Percentiles rank a stretch among this genome's conserved stretches.
phyloP scores from a whole-genome alignment of 2,797 vertebrate species.

The Poeciliopsis paucimaculata region DNA sequence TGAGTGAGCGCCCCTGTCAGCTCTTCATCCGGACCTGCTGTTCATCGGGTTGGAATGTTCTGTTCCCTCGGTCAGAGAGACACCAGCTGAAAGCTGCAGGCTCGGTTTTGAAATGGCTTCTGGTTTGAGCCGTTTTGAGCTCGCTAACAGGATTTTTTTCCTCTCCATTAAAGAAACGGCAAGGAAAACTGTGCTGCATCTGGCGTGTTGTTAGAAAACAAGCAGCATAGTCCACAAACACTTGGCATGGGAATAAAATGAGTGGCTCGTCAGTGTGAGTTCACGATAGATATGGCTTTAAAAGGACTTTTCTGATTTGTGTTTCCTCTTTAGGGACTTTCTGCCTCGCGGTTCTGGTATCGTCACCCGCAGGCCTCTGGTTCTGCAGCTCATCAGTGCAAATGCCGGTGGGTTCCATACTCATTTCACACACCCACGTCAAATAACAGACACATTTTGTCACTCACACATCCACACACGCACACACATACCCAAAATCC shows the following conservation, averaged over 20 bases:
- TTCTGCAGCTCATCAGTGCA: conserved; percentile 95
- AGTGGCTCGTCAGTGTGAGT: conserved; percentile 9
- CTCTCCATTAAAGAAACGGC: conserved; percentile 6
- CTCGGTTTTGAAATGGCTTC: conserved; percentile 38
- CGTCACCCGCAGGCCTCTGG: conserved; percentile 93
- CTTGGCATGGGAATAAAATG: background rate
- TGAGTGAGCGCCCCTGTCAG: conserved; percentile 25
- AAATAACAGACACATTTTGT: conserved; percentile 20
- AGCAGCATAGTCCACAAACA: background rate
- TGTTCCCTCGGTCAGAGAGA: conserved; percentile 1
- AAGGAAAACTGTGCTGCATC: background rate
- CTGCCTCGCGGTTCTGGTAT: conserved; percentile 96
- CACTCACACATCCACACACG: conserved; percentile 9
- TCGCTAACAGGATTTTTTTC: background rate
- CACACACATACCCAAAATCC: conserved; percentile 10
- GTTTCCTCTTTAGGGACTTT: conserved; percentile 87
- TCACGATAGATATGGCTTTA: conserved; percentile 13
- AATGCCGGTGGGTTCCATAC: conserved; percentile 85
- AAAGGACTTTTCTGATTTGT: conserved; percentile 30
- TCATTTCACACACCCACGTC: conserved; percentile 48
- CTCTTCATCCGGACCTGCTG: conserved; percentile 40
- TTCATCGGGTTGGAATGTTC: conserved; percentile 37
- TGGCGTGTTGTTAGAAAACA: background rate
- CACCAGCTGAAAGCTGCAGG: conserved; percentile 15
- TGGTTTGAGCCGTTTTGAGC: background rate